phyloP scores from a whole-genome alignment of 53 echinoderm and acorn worm genomes.

The Antedon mediterranea region DNA sequence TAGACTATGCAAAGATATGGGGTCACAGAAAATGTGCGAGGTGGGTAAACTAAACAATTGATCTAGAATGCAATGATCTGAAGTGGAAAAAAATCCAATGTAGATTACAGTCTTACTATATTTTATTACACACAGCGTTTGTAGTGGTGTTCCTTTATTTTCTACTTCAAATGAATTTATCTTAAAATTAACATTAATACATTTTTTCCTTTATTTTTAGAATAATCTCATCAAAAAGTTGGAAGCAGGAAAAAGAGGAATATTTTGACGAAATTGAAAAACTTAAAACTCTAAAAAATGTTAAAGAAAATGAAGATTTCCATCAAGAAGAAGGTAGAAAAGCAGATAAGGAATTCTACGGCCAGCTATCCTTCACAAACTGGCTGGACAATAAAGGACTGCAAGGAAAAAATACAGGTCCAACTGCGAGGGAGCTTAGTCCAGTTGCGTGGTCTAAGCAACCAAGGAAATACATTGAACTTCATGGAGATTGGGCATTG shows the following conservation, averaged over 20 bases:
- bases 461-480: background rate
- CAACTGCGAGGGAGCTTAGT: background rate
- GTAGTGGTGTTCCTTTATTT: no score
- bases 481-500: background rate
- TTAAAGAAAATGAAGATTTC: constrained; percentile 50
- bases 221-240: constrained; percentile 73
- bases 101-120: no score
- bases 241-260: constrained; percentile 66
- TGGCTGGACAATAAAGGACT: constrained; percentile 69
- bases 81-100: no score
- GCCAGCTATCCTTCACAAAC: constrained; percentile 48
- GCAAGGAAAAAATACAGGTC: constrained; percentile 21
- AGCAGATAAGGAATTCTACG: constrained; percentile 54
- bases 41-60: constrained; percentile 5
- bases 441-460: background rate
- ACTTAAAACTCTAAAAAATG: constrained; percentile 39
- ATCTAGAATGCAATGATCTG: no score
- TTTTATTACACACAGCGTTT: no score
- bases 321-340: constrained; percentile 29
- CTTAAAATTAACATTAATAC: no score
- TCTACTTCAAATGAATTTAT: no score
- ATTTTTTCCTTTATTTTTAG: constrained; percentile 11
- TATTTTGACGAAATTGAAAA: constrained; percentile 50
- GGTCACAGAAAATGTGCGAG: constrained; percentile 94
- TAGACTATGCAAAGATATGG: constrained; percentile 98